Percentiles rank a stretch among this genome's conserved stretches.
Evolutionary conservation across 2,113 vertebrate species (phyloP).

Genomic region (Brienomyrus brachyistius): DNA sequence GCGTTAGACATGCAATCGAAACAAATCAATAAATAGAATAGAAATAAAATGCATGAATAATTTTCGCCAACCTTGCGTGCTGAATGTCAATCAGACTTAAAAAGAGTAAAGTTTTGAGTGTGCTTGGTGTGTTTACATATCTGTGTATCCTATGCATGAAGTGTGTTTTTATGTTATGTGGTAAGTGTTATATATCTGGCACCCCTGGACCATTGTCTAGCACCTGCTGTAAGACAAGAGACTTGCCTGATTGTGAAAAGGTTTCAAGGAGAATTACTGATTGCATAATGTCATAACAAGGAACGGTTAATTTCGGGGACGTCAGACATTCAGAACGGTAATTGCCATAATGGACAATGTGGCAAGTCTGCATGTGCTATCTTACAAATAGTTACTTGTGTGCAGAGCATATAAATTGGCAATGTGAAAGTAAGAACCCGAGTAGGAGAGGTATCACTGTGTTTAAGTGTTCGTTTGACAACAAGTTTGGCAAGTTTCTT

Average conservation of each 20-base stretch:
- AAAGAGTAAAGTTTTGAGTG: neutral
- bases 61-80: neutral
- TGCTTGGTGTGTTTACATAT: neutral
- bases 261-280: neutral
- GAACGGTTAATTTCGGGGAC: neutral
- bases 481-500: neutral
- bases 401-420: neutral
- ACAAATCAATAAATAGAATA: neutral
- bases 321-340: neutral
- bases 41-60: neutral
- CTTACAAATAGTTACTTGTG: neutral
- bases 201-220: neutral
- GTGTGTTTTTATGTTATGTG: neutral
- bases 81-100: neutral
- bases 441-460: neutral
- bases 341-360: neutral
- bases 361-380: neutral
- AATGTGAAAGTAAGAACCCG: neutral
- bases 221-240: neutral
- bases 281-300: neutral
- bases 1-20: neutral
- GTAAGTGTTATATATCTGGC: neutral
- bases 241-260: neutral
- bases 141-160: neutral
- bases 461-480: neutral